Base-by-base conservation (phyloP, 2,113 vertebrate species). In the Pithys albifrons region DNA sequence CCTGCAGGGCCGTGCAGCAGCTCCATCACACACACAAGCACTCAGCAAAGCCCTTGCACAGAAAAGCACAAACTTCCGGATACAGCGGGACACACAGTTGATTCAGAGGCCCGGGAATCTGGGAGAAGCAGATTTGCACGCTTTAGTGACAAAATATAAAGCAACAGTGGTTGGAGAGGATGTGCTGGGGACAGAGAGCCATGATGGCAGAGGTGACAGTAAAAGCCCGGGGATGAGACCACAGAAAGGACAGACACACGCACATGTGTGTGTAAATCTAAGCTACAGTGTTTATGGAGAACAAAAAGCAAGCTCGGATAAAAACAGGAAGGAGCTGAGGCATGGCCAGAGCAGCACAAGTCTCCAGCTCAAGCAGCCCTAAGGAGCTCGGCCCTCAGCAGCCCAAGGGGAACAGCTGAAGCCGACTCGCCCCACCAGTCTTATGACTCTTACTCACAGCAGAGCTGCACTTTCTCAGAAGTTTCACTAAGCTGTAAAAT, bases 361-460 rank as follows among this genome's bases (percentile, higher is more conserved):
- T 33, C 64, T 78, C 51, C n/a, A 23, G 55, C 85, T 93, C 67
- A 85, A 85, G 23, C 51, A 89, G 76, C 25, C 35, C 80, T 15
- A 11, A 48, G 15, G 62, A 89, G 43, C 43, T 77, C 74, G 84
- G 79, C 52, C 65, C 59, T 19, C 6, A 62, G 69, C 29, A 14
- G 69, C 69, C 61, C 52, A 39, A 48, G 58, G 81, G 45, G 33
- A 79, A 61, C 31, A 66, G 70, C 59, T 24, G 2, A 86, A 79
- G 72, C 37, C 14, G 0, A 46, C 57, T 91, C 3, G 0, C 65
- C 72, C 39, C 5, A 3, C 64, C n/a, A 24, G 88, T 46, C 95
- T 67, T 91, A 80, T 95, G 91, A 97, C 80, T 92, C 69, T 95
- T 94, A 88, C 86, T 92, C 93, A 95, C 85, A 77, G 31, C 65